Percentiles rank a stretch among this genome's conserved stretches.
Conservation (phyloP, 2,797 vertebrate species). For the Eulemur rubriventer region DNA sequence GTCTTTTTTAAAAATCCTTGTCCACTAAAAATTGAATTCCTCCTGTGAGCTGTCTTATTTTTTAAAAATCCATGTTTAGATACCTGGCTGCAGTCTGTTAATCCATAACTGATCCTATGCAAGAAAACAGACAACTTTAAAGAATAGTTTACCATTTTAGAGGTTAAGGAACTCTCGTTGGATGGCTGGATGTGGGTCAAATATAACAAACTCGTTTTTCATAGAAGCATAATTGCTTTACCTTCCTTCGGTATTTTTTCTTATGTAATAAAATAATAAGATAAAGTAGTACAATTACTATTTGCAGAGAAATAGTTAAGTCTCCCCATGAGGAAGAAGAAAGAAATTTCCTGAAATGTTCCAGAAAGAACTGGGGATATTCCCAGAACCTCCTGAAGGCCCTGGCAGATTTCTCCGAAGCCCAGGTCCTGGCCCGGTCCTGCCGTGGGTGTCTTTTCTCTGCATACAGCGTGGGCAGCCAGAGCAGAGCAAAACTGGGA, state of each 20-base stretch:
- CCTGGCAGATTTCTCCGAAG: background rate
- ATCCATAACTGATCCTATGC: background rate
- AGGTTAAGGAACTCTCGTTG: background rate
- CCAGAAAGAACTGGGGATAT: background rate
- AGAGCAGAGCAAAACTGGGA: background rate
- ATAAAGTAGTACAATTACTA: background rate
- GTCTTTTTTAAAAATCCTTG: background rate
- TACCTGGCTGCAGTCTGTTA: background rate
- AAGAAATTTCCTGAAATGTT: slow-evolving; percentile 12
- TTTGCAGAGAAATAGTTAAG: background rate
- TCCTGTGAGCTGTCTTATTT: background rate
- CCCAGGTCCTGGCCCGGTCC: background rate
- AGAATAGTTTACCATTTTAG: background rate
- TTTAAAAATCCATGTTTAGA: slow-evolving; percentile 14
- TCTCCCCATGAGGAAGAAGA: background rate
- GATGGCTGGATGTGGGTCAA: background rate
- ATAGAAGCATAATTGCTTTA: background rate
- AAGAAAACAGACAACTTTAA: slow-evolving; percentile 17
- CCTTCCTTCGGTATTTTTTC: background rate
- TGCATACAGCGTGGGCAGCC: background rate
- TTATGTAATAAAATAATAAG: background rate
- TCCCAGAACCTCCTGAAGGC: background rate
- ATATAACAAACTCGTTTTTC: background rate
- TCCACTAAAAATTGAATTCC: slow-evolving; percentile 34
- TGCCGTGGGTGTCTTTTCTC: background rate